These are phyloP conservation scores for Zapornia atra DNA, from an alignment of 2,113 vertebrate species.

Conservation along the genomic window DNA sequence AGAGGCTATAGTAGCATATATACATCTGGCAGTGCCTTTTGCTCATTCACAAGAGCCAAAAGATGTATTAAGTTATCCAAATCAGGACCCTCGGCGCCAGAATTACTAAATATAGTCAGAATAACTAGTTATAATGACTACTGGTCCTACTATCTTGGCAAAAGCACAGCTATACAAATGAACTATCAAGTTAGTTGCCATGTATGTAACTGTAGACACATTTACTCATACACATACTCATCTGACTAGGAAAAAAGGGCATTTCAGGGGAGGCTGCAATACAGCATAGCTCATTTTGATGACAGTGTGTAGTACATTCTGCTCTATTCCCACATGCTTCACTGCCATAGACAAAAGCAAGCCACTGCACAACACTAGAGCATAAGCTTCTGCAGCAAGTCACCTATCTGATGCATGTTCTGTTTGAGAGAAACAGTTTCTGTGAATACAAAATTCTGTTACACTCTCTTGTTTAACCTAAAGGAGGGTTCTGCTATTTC, in stretches of 20 bases:
- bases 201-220: accelerated
- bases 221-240: not conserved
- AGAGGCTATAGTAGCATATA: not conserved
- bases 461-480: not conserved
- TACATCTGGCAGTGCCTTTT: not conserved
- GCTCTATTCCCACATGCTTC: not conserved
- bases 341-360: not conserved
- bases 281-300: not conserved
- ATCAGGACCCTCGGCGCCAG: not conserved
- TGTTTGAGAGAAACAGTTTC: not conserved
- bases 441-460: not conserved
- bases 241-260: not conserved
- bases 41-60: not conserved
- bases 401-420: not conserved
- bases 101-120: not conserved
- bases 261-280: not conserved
- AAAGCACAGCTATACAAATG: not conserved
- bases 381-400: not conserved
- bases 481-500: not conserved
- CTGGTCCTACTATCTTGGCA: not conserved
- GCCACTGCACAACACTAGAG: not conserved
- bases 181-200: not conserved
- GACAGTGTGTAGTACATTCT: not conserved
- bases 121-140: not conserved
- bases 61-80: not conserved